Conservation (phyloP, 1,140 invertebrate species). For the Ptiloglossa arizonensis region DNA sequence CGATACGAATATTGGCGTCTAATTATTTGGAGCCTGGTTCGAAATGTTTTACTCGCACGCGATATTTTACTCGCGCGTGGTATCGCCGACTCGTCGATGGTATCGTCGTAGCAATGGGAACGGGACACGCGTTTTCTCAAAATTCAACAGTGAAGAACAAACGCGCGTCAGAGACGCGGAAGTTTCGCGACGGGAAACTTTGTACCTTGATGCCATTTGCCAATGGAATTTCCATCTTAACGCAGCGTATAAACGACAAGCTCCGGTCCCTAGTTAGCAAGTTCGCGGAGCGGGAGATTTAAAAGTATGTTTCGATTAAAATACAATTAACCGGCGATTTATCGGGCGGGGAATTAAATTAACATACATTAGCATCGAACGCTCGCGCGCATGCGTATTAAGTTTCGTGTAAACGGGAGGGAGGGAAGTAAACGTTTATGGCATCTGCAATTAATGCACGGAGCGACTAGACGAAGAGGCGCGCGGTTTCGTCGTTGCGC, state of each 20-base stretch:
- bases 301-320: slow-evolving; percentile 46
- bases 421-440: not conserved
- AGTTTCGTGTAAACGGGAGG: slow-evolving; percentile 34
- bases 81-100: no score
- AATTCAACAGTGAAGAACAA: no score
- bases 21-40: no score
- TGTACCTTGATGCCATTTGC: not conserved
- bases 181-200: no score
- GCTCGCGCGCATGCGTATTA: slow-evolving; percentile 7
- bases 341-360: slow-evolving; percentile 39
- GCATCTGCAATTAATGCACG: slow-evolving; percentile 23
- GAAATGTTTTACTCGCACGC: no score
- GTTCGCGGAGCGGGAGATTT: not conserved
- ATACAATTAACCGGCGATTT: slow-evolving; percentile 42
- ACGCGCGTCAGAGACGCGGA: not conserved
- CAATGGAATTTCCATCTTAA: slow-evolving; percentile 3
- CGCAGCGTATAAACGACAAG: not conserved
- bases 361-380: slow-evolving; percentile 47
- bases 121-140: no score
- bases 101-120: no score
- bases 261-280: not conserved
- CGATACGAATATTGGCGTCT: no score
- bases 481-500: no score
- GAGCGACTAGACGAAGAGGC: no score
- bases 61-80: no score